A percentile compares a stretch with the other conserved stretches of the same genome.
phyloP scores from a whole-genome alignment of 1,140 invertebrate genomes.

The Drosophila sechellia region DNA sequence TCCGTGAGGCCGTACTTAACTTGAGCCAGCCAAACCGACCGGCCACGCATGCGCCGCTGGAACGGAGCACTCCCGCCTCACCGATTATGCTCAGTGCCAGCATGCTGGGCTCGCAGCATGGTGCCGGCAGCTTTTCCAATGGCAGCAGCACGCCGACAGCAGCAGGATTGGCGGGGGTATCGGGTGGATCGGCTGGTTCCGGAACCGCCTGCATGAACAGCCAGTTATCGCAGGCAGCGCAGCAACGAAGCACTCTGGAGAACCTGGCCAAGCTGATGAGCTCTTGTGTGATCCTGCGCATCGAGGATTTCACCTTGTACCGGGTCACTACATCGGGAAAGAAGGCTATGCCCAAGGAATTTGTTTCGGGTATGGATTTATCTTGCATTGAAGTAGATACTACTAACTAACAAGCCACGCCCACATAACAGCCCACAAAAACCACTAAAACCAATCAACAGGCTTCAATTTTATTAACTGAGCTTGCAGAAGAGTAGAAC shows the following conservation, averaged over 20 bases:
- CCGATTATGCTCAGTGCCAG: slow-evolving; percentile 72
- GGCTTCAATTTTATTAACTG: not conserved
- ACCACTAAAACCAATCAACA: not conserved
- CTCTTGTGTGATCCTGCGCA: slow-evolving; percentile 94
- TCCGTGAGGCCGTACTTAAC: slow-evolving; percentile 88
- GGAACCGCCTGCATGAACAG: slow-evolving; percentile 73
- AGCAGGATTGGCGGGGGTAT: slow-evolving; percentile 34
- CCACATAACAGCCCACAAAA: slow-evolving; percentile 30
- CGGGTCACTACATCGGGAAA: slow-evolving; percentile 91
- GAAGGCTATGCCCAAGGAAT: slow-evolving; percentile 90
- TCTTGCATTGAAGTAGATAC: not conserved
- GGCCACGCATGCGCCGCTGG: slow-evolving; percentile 86
- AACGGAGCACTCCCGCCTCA: slow-evolving; percentile 84
- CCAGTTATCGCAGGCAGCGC: slow-evolving; percentile 82
- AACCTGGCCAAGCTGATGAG: slow-evolving; percentile 95
- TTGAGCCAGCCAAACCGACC: slow-evolving; percentile 87
- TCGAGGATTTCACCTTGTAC: slow-evolving; percentile 94
- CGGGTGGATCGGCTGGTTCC: slow-evolving; percentile 41
- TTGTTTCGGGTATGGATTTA: slow-evolving; percentile 89
- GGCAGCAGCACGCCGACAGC: slow-evolving; percentile 69
- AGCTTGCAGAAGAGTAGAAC: not conserved
- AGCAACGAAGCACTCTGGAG: slow-evolving; percentile 89
- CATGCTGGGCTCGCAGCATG: slow-evolving; percentile 50
- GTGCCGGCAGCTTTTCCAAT: slow-evolving; percentile 49
- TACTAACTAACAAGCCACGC: slow-evolving; percentile 24